A percentile compares a stretch with the other conserved stretches of the same genome.
These are phyloP conservation scores for Microctonus aethiopoides DNA, from an alignment of 2,888 invertebrate species.

Conservation along the genomic window DNA sequence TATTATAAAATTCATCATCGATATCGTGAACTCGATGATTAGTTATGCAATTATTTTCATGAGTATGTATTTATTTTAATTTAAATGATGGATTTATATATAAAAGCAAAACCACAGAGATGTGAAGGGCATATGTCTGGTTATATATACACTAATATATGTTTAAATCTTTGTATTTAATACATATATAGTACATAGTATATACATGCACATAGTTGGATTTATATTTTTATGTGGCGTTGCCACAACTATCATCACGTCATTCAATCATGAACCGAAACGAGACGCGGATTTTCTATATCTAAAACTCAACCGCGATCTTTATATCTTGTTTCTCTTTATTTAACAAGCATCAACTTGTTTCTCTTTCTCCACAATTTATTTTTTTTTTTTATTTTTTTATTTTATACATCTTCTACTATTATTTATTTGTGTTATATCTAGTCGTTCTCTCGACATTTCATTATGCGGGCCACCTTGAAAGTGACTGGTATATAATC, in stretches of 20 bases:
- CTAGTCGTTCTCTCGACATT: slow-evolving; percentile 27
- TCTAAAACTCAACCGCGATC: slow-evolving; percentile 12
- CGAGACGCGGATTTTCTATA: slow-evolving; percentile 17
- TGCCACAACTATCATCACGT: slow-evolving; percentile 23
- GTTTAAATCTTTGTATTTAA: no score
- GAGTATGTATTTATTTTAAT: background rate
- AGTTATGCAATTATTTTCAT: slow-evolving; percentile 12
- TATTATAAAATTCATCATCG: slow-evolving; percentile 9
- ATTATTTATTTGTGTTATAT: background rate
- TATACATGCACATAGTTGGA: background rate
- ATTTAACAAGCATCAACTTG: slow-evolving; percentile 6
- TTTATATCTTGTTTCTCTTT: slow-evolving; percentile 23
- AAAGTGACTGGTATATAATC: slow-evolving; percentile 42
- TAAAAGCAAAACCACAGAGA: background rate
- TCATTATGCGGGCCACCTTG: slow-evolving; percentile 48
- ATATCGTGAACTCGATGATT: slow-evolving; percentile 9
- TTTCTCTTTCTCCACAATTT: slow-evolving; percentile 10
- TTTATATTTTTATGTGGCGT: background rate
- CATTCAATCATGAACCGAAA: slow-evolving; percentile 19
- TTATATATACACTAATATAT: no score
- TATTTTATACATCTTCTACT: slow-evolving; percentile 8
- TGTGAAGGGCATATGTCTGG: slow-evolving; percentile 25
- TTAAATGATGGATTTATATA: background rate
- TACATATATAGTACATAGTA: background rate
- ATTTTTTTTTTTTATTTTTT: background rate